Evolutionary conservation across 2,797 vertebrate species (phyloP), one percentile per base, ranked within the genome.

Genomic region (Austrolebias charrua): DNA sequence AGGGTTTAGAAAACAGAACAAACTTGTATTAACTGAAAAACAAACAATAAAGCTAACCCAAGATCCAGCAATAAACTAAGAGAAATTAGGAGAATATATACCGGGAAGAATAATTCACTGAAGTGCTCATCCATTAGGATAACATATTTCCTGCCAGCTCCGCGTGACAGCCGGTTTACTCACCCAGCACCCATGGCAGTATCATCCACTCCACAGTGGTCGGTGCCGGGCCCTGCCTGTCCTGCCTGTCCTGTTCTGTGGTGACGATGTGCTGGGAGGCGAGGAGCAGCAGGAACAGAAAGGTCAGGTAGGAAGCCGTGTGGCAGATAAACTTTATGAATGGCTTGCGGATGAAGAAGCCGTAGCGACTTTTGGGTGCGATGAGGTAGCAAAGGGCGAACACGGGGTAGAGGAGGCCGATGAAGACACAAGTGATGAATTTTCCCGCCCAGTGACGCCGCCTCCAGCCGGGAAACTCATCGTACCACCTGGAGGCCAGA

Each of bases 241-340:
- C 94, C 83, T 96, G 95, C 78, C 93, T 88, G 80, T 90, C 91
- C 71, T 94, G 82, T 75, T 96, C 92, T 6, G 93, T 95, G 86
- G 92, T 92, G 85, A 95, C 94, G 51, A 98, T 95, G 81, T 96
- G 96, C 86, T 99, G 98, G 53, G 98, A 99, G 69, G 98, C 98
- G 64, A 98, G 93, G 52, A 99, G 90, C 80, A 99, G 91, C 86
- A 98, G 93, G 89, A 98, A 97, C 40, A 99, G 91, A 82, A 99
- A 99, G 86, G 97, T 98, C 93, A 99, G 90, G 88, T 99, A 98
- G n/a, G 98, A 99, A 1, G 98, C 93, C 0, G 98, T 98, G 88
- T 99, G 98, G 92, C 98, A 99, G 93, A 99, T 98, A 92, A 99
- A 99, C 92, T 99, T 99, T 93, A 99, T 98, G 92, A 99, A 99